These are phyloP conservation scores for Girardia tigrina DNA, from an alignment of 2,888 invertebrate species.

Conservation along the genomic window DNA sequence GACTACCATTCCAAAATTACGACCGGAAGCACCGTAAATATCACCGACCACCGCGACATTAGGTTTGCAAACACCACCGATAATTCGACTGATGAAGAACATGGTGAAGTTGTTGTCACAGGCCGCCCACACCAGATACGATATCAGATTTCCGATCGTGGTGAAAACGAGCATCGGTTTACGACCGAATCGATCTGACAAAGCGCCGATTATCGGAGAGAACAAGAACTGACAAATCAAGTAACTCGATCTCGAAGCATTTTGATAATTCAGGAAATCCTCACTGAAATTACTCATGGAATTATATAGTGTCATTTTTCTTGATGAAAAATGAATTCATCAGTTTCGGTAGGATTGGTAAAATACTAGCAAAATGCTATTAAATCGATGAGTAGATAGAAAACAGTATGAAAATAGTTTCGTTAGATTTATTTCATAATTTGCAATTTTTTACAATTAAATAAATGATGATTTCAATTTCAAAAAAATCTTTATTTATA, in stretches of 20 bases:
- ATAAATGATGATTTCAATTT: no score
- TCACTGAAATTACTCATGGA: background rate
- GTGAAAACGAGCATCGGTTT: background rate
- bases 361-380: background rate
- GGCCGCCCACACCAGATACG: slow-evolving; percentile 75
- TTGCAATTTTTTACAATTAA: no score
- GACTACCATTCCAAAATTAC: slow-evolving; percentile 70
- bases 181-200: background rate
- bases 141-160: slow-evolving; percentile 61
- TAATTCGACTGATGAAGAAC: slow-evolving; percentile 76
- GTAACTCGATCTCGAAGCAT: background rate
- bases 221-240: background rate
- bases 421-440: no score
- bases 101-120: slow-evolving; percentile 68
- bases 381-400: background rate
- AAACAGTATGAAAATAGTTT: no score
- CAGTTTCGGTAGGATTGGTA: background rate
- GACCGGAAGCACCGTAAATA: slow-evolving; percentile 66
- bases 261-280: background rate
- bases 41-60: slow-evolving; percentile 90
- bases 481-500: no score
- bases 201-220: background rate
- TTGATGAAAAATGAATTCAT: background rate
- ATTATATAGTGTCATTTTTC: background rate
- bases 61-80: slow-evolving; percentile 88